These are phyloP conservation scores for Peromyscus californicus DNA, from an alignment of 2,113 vertebrate genomes.

Conservation along the genomic window DNA sequence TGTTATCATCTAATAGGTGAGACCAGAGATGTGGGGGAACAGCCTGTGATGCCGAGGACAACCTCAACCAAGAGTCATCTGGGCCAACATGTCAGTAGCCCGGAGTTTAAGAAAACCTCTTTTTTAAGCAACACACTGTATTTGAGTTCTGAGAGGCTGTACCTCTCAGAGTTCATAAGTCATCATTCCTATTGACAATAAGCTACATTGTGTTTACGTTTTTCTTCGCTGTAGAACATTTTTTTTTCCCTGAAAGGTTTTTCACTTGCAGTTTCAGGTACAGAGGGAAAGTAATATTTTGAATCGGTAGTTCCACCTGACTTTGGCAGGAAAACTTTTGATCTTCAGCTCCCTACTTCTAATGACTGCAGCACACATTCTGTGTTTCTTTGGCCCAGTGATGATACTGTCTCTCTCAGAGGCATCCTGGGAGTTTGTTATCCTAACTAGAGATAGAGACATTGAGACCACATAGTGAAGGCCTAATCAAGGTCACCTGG, in stretches of 20 bases:
- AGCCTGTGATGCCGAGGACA: too few relatives aligned
- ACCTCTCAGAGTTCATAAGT: not conserved
- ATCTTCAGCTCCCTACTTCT: not conserved
- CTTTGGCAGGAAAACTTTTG: not conserved
- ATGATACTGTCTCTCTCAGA: not conserved
- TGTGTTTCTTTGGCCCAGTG: not conserved
- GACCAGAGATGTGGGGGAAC: not conserved
- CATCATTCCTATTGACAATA: not conserved
- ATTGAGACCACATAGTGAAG: not conserved
- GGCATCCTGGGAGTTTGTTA: not conserved
- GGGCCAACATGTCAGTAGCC: not conserved
- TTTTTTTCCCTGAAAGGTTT: not conserved
- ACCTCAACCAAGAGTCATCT: not conserved
- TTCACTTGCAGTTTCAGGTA: not conserved
- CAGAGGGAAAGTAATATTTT: not conserved
- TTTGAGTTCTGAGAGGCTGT: slow-evolving; percentile 34
- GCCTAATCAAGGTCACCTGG: slow-evolving; percentile 2
- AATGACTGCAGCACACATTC: not conserved
- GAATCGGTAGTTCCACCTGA: not conserved
- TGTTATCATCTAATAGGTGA: not conserved
- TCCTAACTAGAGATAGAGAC: not conserved
- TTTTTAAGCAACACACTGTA: not conserved
- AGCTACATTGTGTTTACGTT: not conserved
- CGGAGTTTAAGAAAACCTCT: not conserved
- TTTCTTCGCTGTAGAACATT: not conserved